Evolutionary conservation across 2,888 invertebrate species (phyloP).

Genomic region (Heteromyza rotundicornis): DNA sequence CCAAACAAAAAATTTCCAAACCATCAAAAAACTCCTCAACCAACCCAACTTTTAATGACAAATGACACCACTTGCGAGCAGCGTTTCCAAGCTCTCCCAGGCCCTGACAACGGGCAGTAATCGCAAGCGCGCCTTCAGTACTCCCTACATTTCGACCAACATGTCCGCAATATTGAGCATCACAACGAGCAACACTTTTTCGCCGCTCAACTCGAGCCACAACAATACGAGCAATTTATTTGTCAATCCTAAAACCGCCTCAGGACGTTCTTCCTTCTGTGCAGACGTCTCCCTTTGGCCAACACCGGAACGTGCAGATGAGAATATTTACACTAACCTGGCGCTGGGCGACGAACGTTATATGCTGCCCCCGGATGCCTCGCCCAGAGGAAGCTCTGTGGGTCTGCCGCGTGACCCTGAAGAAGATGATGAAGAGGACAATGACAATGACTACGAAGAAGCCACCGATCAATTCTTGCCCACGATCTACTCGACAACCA

Average conservation of each 20-base stretch:
- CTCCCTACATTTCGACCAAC: constrained; percentile 46
- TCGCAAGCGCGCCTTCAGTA: constrained; percentile 56
- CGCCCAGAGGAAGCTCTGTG: neutral
- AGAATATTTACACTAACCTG: constrained; percentile 46
- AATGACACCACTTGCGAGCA: constrained; percentile 14
- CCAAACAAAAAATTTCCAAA: constrained; percentile 11
- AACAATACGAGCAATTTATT: constrained; percentile 27
- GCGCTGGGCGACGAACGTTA: constrained; percentile 43
- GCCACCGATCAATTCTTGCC: constrained; percentile 54
- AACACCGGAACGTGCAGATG: constrained; percentile 31
- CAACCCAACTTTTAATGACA: neutral
- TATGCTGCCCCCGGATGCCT: constrained; percentile 27
- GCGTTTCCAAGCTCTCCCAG: constrained; percentile 44
- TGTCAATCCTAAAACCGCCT: constrained; percentile 44
- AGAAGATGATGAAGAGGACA: constrained; percentile 18
- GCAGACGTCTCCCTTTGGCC: constrained; percentile 50
- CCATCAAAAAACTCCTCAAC: neutral
- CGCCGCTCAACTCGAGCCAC: constrained; percentile 18
- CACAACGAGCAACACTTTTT: neutral
- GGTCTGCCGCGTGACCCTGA: neutral
- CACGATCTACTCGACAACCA: constrained; percentile 38
- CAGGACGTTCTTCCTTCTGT: constrained; percentile 52
- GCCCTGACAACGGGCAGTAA: constrained; percentile 39
- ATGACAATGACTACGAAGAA: constrained; percentile 46
- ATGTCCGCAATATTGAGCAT: constrained; percentile 8